Evolutionary conservation across 2,113 vertebrate genomes (phyloP).

Genomic region (Pomatorhinus ruficollis): DNA sequence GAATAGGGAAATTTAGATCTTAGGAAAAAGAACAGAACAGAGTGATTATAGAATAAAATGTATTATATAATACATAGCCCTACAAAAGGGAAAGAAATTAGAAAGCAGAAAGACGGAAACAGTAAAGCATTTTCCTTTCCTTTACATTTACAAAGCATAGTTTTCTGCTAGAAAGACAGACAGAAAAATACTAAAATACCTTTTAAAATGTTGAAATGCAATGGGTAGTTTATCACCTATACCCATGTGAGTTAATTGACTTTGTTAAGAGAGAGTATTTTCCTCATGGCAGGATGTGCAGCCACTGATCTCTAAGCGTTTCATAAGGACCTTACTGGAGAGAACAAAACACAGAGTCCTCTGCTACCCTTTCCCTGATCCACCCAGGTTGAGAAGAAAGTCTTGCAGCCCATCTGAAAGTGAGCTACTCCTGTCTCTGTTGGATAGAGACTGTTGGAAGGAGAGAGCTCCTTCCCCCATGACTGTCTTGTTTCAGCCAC

Average conservation of each 20-base stretch:
- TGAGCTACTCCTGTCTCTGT: neutral
- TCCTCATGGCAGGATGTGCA: accelerated
- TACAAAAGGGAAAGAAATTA: neutral
- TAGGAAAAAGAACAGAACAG: neutral
- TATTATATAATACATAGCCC: neutral
- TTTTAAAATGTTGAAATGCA: neutral
- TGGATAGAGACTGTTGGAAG: too few species aligned
- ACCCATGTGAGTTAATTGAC: neutral
- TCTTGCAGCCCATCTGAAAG: neutral
- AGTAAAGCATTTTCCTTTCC: neutral
- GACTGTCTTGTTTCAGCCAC: neutral
- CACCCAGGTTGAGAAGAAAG: neutral
- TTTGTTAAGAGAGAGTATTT: neutral
- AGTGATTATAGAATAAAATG: neutral
- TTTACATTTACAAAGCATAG: neutral
- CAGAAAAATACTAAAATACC: neutral
- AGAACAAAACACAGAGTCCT: neutral
- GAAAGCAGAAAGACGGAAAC: neutral
- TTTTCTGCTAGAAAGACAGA: neutral
- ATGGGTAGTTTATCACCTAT: neutral
- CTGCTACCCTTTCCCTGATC: neutral
- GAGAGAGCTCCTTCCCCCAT: neutral
- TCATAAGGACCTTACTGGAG: neutral
- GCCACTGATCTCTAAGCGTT: neutral
- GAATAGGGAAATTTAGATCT: neutral